Evolutionary conservation across 2,888 invertebrate species (phyloP), one percentile per base, ranked within the genome.

Genomic region (Chymomyza amoena): DNA sequence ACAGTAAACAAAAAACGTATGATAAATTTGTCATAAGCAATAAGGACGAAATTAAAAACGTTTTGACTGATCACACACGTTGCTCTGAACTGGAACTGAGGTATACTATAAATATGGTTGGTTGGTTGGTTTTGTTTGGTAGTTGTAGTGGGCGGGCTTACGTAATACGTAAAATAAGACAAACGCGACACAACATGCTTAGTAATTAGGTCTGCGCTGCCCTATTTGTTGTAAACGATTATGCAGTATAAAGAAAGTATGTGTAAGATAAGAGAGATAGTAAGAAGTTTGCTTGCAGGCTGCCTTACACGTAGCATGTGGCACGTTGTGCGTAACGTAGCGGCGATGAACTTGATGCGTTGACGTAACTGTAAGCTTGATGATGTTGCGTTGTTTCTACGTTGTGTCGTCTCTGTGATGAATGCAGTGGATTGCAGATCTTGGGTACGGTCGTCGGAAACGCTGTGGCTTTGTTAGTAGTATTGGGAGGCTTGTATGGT

Each of bases 221-320:
- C 76, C 69, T 69, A 73, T 70, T 69, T 45, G 7, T 32, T 66
- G 28, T 63, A 54, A 54, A 54, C 54, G 6, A 13, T 28, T 62
- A 45, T 45, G 20, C 61, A 45, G 28, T 68, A 36, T 61, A 39
- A 25, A 57, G 6, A 45, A n/a, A 25, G 54, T 15, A 13, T 36
- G 32, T 61, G 25, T 18, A 61, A 13, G 63, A 28, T 50, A 63
- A 63, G 32, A 50, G 52, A 50, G 61, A 25, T 20, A 25, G 57
- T 15, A 25, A 57, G 18, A 20, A 57, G 57, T 57, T 13, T 57
- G 57, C 20, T 77, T 45, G 71, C 77, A 62, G 72, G 76, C 80
- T 61, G 80, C 76, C 79, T 79, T 79, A 79, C 80, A 80, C 76
- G 80, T 78, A 70, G 71, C 66, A 66, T 32, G 66, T 66, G 62